Percentiles rank a stretch among this genome's conserved stretches.
phyloP scores from a whole-genome alignment of 2,113 vertebrate species.

The Piprites chloris region DNA sequence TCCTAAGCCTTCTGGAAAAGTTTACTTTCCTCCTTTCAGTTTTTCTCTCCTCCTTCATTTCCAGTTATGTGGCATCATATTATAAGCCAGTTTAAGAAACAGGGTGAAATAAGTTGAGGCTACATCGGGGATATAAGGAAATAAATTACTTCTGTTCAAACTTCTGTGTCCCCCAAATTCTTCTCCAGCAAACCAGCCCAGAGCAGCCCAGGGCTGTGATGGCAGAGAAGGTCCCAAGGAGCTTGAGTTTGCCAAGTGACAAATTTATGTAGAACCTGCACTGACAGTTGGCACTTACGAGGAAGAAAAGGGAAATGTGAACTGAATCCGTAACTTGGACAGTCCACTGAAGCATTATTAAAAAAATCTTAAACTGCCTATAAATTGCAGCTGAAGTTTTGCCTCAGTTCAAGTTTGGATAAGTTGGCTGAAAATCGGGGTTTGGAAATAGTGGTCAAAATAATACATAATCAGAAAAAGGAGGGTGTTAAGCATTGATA shows the following conservation, averaged over 20 bases:
- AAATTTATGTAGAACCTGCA: neutral
- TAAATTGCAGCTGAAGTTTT: neutral
- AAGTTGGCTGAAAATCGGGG: neutral
- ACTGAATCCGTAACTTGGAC: neutral
- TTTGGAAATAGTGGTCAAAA: neutral
- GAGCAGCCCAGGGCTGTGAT: neutral
- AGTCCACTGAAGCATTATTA: neutral
- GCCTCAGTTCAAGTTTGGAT: neutral
- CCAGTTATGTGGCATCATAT: neutral
- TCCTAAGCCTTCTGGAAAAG: neutral
- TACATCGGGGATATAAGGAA: neutral
- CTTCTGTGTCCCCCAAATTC: neutral
- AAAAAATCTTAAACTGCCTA: neutral
- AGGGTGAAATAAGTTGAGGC: neutral
- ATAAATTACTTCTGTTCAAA: neutral
- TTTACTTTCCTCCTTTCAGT: neutral
- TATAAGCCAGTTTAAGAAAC: neutral
- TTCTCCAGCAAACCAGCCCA: neutral
- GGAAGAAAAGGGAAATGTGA: neutral
- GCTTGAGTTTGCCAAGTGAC: neutral
- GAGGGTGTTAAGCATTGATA: neutral
- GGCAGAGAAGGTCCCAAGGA: neutral
- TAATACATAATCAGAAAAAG: neutral
- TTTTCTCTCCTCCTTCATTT: neutral
- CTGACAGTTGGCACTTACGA: neutral